phyloP scores from a whole-genome alignment of 2,888 invertebrate genomes.

The Aphidius colemani region DNA sequence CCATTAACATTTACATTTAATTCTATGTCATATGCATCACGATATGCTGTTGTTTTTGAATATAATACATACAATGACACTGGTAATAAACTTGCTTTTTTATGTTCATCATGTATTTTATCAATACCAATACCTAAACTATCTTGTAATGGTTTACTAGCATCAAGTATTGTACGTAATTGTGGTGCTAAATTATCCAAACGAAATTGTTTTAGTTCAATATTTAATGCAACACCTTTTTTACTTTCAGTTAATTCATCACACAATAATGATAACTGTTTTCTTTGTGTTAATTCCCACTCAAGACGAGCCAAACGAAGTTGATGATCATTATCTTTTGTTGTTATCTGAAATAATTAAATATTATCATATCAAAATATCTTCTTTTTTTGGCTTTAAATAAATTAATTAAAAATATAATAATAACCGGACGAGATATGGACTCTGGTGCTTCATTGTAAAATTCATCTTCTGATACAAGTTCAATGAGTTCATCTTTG shows the following conservation, averaged over 20 bases:
- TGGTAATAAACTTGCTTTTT: slow-evolving; percentile 76
- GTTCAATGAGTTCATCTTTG: slow-evolving; percentile 89
- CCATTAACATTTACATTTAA: slow-evolving; percentile 60
- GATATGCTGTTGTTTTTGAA: slow-evolving; percentile 81
- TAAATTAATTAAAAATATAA: slow-evolving; percentile 44
- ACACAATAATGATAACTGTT: slow-evolving; percentile 78
- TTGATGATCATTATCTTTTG: slow-evolving; percentile 76
- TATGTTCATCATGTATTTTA: slow-evolving; percentile 77
- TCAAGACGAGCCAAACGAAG: slow-evolving; percentile 84
- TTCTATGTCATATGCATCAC: slow-evolving; percentile 69
- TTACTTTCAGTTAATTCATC: slow-evolving; percentile 77
- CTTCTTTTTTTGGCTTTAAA: background rate
- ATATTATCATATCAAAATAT: background rate
- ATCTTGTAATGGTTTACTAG: slow-evolving; percentile 88
- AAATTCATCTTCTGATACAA: slow-evolving; percentile 84
- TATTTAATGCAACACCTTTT: slow-evolving; percentile 75
- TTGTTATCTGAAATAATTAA: slow-evolving; percentile 64
- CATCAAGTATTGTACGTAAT: slow-evolving; percentile 72
- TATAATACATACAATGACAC: slow-evolving; percentile 85
- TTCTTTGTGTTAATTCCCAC: slow-evolving; percentile 89
- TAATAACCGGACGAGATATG: slow-evolving; percentile 70
- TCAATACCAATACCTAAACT: slow-evolving; percentile 82
- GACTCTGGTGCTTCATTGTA: slow-evolving; percentile 76
- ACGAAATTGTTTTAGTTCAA: slow-evolving; percentile 75
- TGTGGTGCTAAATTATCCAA: slow-evolving; percentile 84